Conservation (phyloP, 2,888 invertebrate species). For the Timema cristinae region DNA sequence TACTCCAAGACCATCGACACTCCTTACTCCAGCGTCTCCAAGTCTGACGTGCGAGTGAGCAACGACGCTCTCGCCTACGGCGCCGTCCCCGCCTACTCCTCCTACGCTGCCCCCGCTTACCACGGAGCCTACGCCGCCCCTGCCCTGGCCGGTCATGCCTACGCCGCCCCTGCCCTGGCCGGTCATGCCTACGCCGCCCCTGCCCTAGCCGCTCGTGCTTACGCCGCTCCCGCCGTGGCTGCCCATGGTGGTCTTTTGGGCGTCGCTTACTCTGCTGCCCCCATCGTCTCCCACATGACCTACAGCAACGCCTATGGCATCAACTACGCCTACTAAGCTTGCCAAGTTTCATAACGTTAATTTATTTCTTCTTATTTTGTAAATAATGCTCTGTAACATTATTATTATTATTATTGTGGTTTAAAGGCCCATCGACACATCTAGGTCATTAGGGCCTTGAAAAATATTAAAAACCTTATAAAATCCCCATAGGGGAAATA, state of each 20-base stretch:
- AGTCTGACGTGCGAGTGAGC: constrained; percentile 61
- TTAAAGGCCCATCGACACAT: no score
- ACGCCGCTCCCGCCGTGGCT: constrained; percentile 34
- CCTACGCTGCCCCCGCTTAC: constrained; percentile 29
- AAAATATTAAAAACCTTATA: no score
- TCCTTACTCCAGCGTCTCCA: constrained; percentile 67
- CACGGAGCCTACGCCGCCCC: constrained; percentile 9
- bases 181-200: constrained; percentile 37
- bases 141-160: constrained; percentile 7
- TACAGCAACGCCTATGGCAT: constrained; percentile 55
- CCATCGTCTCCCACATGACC: constrained; percentile 58
- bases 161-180: constrained; percentile 31
- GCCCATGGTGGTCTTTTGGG: constrained; percentile 45
- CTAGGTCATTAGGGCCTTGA: no score
- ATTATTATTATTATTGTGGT: no score
- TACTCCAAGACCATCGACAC: constrained; percentile 67
- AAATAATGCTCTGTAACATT: no score
- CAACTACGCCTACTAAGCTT: constrained; percentile 51
- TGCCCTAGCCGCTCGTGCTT: constrained; percentile 31
- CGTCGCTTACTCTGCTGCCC: constrained; percentile 58
- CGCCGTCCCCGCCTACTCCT: constrained; percentile 26
- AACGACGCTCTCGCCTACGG: constrained; percentile 46
- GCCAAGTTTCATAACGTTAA: no score
- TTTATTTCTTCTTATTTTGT: no score
- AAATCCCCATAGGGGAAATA: no score